phyloP scores from a whole-genome alignment of 2,888 invertebrate genomes.

The Charanyca ferruginea region DNA sequence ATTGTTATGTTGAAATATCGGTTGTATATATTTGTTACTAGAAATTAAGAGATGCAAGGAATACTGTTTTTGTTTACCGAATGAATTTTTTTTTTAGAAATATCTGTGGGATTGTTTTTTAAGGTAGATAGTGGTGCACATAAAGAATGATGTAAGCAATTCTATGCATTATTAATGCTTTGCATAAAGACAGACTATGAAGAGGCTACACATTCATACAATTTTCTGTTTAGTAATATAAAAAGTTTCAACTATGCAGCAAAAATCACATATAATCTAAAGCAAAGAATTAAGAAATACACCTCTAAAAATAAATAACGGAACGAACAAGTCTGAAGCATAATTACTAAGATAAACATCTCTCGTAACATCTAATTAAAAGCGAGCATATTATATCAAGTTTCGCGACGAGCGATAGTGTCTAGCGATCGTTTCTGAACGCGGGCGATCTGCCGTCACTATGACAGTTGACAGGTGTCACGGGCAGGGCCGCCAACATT shows the following conservation, averaged over 20 bases:
- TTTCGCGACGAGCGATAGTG: constrained; percentile 83
- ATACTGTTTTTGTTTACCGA: background rate
- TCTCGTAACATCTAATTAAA: constrained; percentile 77
- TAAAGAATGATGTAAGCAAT: too few relatives aligned
- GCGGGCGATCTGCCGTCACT: constrained; percentile 86
- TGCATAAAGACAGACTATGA: too few relatives aligned
- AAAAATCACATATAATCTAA: background rate
- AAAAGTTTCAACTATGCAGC: background rate
- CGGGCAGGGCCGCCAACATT: constrained; percentile 70
- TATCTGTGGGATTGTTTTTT: too few relatives aligned
- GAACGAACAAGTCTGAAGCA: constrained; percentile 41
- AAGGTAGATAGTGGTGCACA: too few relatives aligned
- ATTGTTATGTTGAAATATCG: constrained; percentile 55
- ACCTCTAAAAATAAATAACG: constrained; percentile 32
- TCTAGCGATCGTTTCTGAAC: constrained; percentile 80
- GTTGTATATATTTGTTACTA: constrained; percentile 37
- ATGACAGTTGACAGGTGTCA: constrained; percentile 89
- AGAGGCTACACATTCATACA: background rate
- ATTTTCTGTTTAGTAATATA: background rate
- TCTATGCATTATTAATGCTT: too few relatives aligned
- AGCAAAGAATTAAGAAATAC: constrained; percentile 9
- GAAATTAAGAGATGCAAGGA: background rate
- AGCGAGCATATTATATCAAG: constrained; percentile 82
- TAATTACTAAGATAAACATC: constrained; percentile 66
- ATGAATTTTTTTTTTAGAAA: too few relatives aligned